Conservation (phyloP, 2,797 vertebrate genomes). For the Tarsius wallacei region DNA sequence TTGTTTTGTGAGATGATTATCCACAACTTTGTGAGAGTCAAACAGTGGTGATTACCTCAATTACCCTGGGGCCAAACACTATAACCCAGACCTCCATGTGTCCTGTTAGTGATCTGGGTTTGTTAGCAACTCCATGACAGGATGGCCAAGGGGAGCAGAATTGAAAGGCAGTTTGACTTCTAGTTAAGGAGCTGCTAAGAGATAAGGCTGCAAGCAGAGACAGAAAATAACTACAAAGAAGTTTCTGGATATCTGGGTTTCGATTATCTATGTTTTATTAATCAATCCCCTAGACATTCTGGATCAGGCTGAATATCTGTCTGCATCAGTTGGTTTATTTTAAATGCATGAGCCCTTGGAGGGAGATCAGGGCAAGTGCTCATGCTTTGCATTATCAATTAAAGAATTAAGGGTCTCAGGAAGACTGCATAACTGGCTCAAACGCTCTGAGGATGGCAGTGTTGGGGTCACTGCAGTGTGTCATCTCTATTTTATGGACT, state of each 20-base stretch:
- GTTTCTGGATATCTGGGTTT: conserved; percentile 48
- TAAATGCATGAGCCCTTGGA: not conserved
- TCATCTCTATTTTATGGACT: not conserved
- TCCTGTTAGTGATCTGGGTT: conserved; percentile 16
- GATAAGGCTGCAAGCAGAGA: not conserved
- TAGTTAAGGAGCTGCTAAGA: conserved; percentile 8
- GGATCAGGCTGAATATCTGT: conserved; percentile 41
- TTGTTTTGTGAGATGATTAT: conserved; percentile 65
- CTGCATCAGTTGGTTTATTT: conserved; percentile 27
- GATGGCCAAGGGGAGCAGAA: not conserved
- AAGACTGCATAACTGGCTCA: not conserved
- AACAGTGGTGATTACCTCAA: not conserved
- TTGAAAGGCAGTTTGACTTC: conserved; percentile 17
- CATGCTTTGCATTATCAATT: not conserved
- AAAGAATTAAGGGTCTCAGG: conserved; percentile 6
- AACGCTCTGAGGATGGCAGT: not conserved
- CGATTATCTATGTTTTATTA: conserved; percentile 2
- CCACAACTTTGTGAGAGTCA: not conserved
- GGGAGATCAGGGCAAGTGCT: not conserved
- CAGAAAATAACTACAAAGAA: conserved; percentile 22
- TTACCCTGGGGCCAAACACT: not conserved
- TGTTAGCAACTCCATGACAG: conserved; percentile 22
- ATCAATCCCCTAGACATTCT: not conserved
- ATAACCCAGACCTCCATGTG: not conserved
- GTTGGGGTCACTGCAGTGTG: not conserved